These are phyloP conservation scores for Gisinianus flammeolus DNA, from an alignment of 2,888 invertebrate genomes.

Conservation along the genomic window DNA sequence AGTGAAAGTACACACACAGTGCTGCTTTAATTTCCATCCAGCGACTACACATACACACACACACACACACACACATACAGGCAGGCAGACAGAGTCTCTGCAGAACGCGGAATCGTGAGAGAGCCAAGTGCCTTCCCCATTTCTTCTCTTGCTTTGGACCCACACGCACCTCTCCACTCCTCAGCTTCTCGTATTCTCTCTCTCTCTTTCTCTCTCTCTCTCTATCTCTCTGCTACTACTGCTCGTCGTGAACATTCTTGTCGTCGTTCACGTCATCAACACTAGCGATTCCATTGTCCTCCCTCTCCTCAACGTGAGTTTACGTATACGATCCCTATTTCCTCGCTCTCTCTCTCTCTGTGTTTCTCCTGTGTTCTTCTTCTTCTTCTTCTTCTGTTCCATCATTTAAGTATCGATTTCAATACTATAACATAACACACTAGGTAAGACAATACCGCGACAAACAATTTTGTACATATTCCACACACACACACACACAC, in stretches of 20 bases:
- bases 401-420: not conserved
- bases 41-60: not conserved
- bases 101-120: slow-evolving; percentile 57
- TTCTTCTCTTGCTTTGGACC: slow-evolving; percentile 25
- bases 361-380: not conserved
- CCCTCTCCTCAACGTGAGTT: not conserved
- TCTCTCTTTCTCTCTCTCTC: not conserved
- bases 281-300: no score
- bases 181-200: not conserved
- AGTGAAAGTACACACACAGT: not conserved
- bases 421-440: not conserved
- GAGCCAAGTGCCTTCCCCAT: slow-evolving; percentile 52
- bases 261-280: no score
- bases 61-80: not conserved
- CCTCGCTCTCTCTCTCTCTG: slow-evolving; percentile 13
- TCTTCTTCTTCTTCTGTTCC: slow-evolving; percentile 1
- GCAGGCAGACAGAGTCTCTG: not conserved
- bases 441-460: no score
- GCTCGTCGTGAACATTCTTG: no score
- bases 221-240: no score
- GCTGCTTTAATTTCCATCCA: not conserved
- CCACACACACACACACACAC: no score
- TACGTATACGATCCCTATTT: not conserved
- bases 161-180: slow-evolving; percentile 19
- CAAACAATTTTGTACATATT: no score